These are phyloP conservation scores for Aleadryas rufinucha DNA, from an alignment of 2,113 vertebrate genomes.

Conservation along the genomic window DNA sequence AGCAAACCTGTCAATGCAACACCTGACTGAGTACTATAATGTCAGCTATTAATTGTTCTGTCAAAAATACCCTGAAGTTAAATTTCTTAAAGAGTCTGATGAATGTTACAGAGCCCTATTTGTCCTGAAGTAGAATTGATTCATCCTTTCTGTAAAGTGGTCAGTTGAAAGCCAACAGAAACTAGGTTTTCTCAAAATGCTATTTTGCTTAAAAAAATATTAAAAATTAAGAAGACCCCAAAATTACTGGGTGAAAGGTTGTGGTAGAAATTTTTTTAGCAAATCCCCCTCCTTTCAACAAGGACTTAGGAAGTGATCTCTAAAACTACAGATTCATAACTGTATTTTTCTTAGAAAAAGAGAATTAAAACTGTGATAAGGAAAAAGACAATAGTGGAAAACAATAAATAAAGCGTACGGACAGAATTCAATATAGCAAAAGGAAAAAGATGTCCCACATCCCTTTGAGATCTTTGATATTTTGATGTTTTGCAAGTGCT, in stretches of 20 bases:
- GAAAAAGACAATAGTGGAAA: not conserved
- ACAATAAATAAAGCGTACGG: not conserved
- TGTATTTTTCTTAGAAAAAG: not conserved
- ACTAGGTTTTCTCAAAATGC: not conserved
- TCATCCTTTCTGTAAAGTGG: not conserved
- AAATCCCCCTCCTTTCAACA: not conserved
- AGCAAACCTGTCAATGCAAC: not conserved
- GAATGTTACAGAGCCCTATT: not conserved
- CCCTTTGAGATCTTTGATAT: not conserved
- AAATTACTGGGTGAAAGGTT: not conserved
- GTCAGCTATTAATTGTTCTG: not conserved
- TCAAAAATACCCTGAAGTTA: not conserved
- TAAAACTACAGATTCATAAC: not conserved
- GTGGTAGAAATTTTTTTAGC: not conserved
- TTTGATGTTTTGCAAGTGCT: not conserved
- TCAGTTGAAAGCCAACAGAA: not conserved
- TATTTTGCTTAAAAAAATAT: not conserved
- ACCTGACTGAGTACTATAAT: not conserved
- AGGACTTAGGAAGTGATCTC: not conserved
- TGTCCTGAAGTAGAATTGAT: not conserved
- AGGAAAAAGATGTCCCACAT: not conserved
- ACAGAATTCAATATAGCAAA: not conserved
- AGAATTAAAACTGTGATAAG: not conserved
- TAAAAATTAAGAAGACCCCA: not conserved
- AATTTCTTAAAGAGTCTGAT: not conserved